Conservation (phyloP, 2,888 invertebrate species). For the Volucella inflata region DNA sequence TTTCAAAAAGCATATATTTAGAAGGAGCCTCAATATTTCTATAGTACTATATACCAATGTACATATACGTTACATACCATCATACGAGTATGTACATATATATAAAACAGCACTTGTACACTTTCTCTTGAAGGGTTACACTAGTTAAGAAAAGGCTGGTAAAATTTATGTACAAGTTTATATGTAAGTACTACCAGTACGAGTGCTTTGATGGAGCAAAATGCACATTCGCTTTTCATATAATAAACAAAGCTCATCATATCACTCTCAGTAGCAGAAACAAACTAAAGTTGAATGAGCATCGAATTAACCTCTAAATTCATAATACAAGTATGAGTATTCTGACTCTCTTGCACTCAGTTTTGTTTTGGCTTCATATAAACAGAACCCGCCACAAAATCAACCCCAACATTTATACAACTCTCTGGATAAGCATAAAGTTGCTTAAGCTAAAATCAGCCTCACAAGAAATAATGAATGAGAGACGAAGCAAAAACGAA, state of each 20-base stretch:
- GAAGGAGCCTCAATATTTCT: not conserved
- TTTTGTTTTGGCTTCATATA: conserved; percentile 14
- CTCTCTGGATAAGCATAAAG: conserved; percentile 24
- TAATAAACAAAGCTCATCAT: conserved; percentile 62
- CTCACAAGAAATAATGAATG: conserved; percentile 52
- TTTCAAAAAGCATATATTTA: conserved; percentile 12
- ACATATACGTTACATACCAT: not conserved
- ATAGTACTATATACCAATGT: too few relatives aligned
- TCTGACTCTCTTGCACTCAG: conserved; percentile 45
- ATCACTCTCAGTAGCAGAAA: conserved; percentile 17
- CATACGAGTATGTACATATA: not conserved
- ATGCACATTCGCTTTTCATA: conserved; percentile 68
- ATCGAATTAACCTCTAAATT: conserved; percentile 68
- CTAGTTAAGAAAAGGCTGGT: not conserved
- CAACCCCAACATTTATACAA: conserved; percentile 9
- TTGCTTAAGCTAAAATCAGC: conserved; percentile 16
- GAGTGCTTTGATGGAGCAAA: conserved; percentile 21
- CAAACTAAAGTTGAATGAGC: conserved; percentile 53
- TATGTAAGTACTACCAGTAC: not conserved
- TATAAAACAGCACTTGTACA: not conserved
- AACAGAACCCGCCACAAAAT: not conserved
- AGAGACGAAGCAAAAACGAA: conserved; percentile 40
- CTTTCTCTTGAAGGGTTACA: conserved; percentile 6
- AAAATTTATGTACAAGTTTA: not conserved
- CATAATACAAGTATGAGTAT: not conserved